Evolutionary conservation across 1,140 invertebrate species (phyloP).

Genomic region (Drosophila pruinosa): DNA sequence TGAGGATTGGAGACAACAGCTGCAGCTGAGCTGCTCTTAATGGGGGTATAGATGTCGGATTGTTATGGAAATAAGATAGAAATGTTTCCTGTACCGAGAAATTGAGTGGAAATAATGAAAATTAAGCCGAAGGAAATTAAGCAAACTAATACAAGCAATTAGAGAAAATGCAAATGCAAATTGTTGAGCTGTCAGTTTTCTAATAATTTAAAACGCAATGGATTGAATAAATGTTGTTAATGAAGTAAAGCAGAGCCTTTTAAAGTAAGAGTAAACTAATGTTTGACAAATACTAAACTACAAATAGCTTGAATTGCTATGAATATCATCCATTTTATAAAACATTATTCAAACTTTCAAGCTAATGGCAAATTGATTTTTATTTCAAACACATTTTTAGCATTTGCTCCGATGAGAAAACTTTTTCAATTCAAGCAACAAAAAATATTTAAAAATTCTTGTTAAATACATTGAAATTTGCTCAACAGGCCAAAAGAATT

Average conservation of each 20-base stretch:
- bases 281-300: too few relatives aligned
- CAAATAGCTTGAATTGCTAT: too few relatives aligned
- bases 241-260: too few relatives aligned
- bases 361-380: not conserved
- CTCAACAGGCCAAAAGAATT: constrained; percentile 7
- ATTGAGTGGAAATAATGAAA: constrained; percentile 24
- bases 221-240: too few relatives aligned
- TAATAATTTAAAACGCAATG: too few relatives aligned
- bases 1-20: constrained; percentile 63
- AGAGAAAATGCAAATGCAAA: not conserved
- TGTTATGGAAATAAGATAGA: constrained; percentile 62
- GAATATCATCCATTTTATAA: too few relatives aligned
- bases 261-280: too few relatives aligned
- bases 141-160: not conserved
- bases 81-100: not conserved
- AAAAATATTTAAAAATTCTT: not conserved
- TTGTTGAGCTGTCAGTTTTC: not conserved
- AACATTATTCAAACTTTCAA: not conserved
- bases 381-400: not conserved
- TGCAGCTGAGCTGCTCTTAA: constrained; percentile 74
- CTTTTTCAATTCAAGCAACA: not conserved
- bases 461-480: not conserved
- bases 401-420: not conserved
- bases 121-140: not conserved
- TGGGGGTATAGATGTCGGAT: constrained; percentile 75